Evolutionary conservation across 1,140 invertebrate genomes (phyloP).

Genomic region (Bombyx mandarina): DNA sequence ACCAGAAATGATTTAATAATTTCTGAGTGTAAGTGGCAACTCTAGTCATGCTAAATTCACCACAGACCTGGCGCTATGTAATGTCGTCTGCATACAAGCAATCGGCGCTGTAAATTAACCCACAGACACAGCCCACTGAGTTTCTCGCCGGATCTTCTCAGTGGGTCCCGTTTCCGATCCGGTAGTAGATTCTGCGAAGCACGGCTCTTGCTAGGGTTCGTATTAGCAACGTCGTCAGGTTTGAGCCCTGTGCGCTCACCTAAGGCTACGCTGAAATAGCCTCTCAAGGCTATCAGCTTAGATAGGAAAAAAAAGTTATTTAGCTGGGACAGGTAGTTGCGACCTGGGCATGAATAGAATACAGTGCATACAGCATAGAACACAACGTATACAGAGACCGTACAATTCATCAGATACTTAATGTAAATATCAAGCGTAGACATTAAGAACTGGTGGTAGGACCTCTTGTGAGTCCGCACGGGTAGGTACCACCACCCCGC

Average conservation of each 20-base stretch:
- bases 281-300: too few species aligned
- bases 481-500: too few species aligned
- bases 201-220: too few species aligned
- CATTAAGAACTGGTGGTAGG: not conserved
- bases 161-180: too few species aligned
- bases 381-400: not conserved
- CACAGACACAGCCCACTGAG: too few species aligned
- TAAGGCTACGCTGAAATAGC: too few species aligned
- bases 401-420: not conserved
- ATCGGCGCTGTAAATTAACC: not conserved
- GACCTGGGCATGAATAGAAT: not conserved
- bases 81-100: not conserved
- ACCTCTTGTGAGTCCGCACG: too few species aligned
- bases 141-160: too few species aligned
- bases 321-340: not conserved
- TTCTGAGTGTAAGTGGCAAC: not conserved
- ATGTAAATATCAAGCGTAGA: not conserved
- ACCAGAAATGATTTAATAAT: not conserved
- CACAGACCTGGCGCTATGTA: not conserved
- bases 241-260: too few species aligned
- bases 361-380: not conserved
- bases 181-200: too few species aligned
- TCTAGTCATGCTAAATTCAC: not conserved
- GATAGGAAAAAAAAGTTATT: too few species aligned
- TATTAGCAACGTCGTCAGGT: too few species aligned